Conservation (phyloP, 1,140 invertebrate genomes). For the Temnothorax longispinosus region DNA sequence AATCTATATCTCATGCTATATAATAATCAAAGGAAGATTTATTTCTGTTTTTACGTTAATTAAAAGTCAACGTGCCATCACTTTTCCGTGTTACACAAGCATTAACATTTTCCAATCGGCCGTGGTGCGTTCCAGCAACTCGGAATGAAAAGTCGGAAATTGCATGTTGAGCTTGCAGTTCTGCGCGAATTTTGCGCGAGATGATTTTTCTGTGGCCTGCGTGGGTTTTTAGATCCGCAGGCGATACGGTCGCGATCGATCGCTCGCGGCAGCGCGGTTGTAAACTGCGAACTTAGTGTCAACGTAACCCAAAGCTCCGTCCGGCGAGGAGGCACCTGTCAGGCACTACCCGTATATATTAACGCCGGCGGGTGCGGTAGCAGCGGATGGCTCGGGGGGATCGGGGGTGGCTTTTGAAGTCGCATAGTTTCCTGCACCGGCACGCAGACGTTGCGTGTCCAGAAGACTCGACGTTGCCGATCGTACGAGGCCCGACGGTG, state of each 20-base stretch:
- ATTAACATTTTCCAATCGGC: conserved; percentile 26
- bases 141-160: conserved; percentile 39
- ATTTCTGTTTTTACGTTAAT: neutral
- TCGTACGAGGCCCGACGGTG: conserved; percentile 23
- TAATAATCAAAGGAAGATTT: neutral
- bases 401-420: conserved; percentile 75
- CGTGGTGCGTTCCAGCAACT: neutral
- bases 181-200: neutral
- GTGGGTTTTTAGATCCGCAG: conserved; percentile 59
- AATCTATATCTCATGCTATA: neutral
- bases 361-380: conserved; percentile 54
- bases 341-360: conserved; percentile 67
- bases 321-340: conserved; percentile 53
- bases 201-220: conserved; percentile 45
- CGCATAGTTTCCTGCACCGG: conserved; percentile 79
- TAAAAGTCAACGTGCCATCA: neutral
- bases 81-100: neutral
- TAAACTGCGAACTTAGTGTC: conserved; percentile 77
- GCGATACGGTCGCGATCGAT: conserved; percentile 77
- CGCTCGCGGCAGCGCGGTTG: conserved; percentile 64
- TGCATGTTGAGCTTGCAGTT: conserved; percentile 16
- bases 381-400: conserved; percentile 45
- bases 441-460: conserved; percentile 81
- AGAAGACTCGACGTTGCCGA: conserved; percentile 56
- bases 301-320: conserved; percentile 72